Evolutionary conservation across 1,140 invertebrate species (phyloP), one percentile per base, ranked within the genome.

Genomic region (Babylonia areolata): DNA sequence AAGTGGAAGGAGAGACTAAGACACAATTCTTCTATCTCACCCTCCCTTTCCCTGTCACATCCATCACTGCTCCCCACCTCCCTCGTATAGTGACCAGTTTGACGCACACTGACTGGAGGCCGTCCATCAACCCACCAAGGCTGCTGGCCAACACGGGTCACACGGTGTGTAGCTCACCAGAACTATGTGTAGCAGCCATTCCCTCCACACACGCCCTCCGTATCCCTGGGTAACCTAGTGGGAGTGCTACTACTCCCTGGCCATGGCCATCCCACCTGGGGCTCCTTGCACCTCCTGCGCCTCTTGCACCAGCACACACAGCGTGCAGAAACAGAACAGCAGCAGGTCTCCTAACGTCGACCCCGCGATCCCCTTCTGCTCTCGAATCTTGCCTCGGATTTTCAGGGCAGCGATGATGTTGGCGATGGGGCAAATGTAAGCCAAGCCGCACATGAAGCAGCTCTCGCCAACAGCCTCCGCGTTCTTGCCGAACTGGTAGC

Each of bases 401-500:
- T 90, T 89, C 1, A 91, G 77, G 15, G 86, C 90, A 0, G 90
- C 87, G 58, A 91, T 88, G 42, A 92, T 77, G 75, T 92, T 91
- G 37, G 91, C 87, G 12, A 90, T 80, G 37, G 93, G 92, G 28
- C 92, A 81, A 17, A 93, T 73, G 71, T 90, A 91, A 11, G 89
- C 87, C 2, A 92, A 1, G 1, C 93, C 93, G 83, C 92, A 94
- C 3, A 92, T 75, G 31, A 92, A 83, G 86, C 93, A 94, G n/a
- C 86, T 88, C 46, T 94, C 92, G 1, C 92, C 93, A 2, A 94
- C 89, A 0, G 92, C 92, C 80, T 94, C 93, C 23, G 93, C 92
- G 87, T 94, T 93, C 85, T 93, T 92, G 15, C 93, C 93, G 81
- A 93, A 92, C 79, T 90, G 90, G 87, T 93, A 93, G 78, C 93